Evolutionary conservation across 2,113 vertebrate genomes (phyloP), one percentile per base, ranked within the genome.

Genomic region (Pogona vitticeps): DNA sequence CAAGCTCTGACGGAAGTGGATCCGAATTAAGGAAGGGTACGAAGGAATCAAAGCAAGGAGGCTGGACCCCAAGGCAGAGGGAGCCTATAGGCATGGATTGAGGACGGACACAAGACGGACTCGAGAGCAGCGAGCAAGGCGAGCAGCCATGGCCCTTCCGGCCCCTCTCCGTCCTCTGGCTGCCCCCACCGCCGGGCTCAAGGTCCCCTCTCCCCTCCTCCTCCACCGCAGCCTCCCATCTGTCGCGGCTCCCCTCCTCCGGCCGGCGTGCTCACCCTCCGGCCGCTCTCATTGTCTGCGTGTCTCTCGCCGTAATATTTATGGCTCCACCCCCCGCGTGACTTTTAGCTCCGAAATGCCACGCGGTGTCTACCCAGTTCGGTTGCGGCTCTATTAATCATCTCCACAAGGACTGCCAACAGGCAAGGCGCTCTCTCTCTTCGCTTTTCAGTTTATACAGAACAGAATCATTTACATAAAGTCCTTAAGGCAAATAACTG

Each of bases 401-500:
- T 96, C 96, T 94, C 97, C 97, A 96, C 96, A 95, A 98, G 97
- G 97, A 97, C 96, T 94, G 96, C 95, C 96, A 94, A 93, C 93
- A 95, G 97, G 95, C 96, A 94, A 96, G 92, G 90, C 96, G 92
- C 93, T 93, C 93, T 93, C 96, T 92, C 93, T 93, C 94, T 93
- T 96, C 93, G 86, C 97, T 96, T 97, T 96, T 97, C 97, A 97
- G 98, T 98, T 99, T 99, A 98, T 98, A 98, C 98, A 98, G 98
- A 98, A 97, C 97, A 96, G 98, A 96, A 98, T 98, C 97, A 99
- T 99, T 99, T 99, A 99, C 98, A 99, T 99, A 99, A 99, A 99
- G 98, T 99, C 98, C 98, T 99, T 99, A 99, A 99, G 98, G 98
- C 98, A 99, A 99, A 99, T 99, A 99, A 99, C 98, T 99, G 98